A percentile compares a stretch with the other conserved stretches of the same genome.
phyloP scores from a whole-genome alignment of 2,888 invertebrate species.

The Netelia melanura region DNA sequence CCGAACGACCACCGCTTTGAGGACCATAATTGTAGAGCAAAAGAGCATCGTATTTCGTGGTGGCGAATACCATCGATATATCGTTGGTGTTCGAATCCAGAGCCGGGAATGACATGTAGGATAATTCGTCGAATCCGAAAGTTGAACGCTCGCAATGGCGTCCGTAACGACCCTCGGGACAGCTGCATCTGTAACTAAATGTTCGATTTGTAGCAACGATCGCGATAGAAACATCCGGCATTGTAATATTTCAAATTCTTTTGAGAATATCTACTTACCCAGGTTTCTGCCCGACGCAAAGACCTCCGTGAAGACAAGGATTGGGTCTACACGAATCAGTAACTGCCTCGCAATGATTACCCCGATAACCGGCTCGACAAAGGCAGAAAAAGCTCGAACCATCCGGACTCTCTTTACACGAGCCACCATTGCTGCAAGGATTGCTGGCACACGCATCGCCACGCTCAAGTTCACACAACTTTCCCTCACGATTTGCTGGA shows the following conservation, averaged over 20 bases:
- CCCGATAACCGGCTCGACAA: slow-evolving; percentile 96
- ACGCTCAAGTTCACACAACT: slow-evolving; percentile 93
- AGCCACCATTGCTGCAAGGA: slow-evolving; percentile 96
- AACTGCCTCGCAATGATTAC: slow-evolving; percentile 95
- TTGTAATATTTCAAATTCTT: not conserved
- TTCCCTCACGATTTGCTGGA: slow-evolving; percentile 92
- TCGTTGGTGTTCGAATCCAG: slow-evolving; percentile 96
- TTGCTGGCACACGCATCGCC: slow-evolving; percentile 94
- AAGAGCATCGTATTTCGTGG: slow-evolving; percentile 93
- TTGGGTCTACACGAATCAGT: slow-evolving; percentile 96
- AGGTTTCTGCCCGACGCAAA: slow-evolving; percentile 95
- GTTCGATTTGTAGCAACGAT: slow-evolving; percentile 1
- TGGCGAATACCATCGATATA: slow-evolving; percentile 95
- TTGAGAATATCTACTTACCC: slow-evolving; percentile 87
- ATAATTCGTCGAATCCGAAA: slow-evolving; percentile 95
- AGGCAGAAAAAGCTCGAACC: slow-evolving; percentile 96
- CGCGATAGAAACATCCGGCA: not conserved
- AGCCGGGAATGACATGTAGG: slow-evolving; percentile 95
- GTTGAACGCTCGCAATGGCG: slow-evolving; percentile 96
- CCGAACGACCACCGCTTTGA: slow-evolving; percentile 94
- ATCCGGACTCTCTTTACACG: slow-evolving; percentile 95
- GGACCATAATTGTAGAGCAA: slow-evolving; percentile 96
- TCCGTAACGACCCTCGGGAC: slow-evolving; percentile 95
- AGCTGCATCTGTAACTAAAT: slow-evolving; percentile 86
- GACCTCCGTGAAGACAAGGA: slow-evolving; percentile 96